Conservation (phyloP, 2,797 vertebrate species). For the Platyrinchus mystaceus region DNA sequence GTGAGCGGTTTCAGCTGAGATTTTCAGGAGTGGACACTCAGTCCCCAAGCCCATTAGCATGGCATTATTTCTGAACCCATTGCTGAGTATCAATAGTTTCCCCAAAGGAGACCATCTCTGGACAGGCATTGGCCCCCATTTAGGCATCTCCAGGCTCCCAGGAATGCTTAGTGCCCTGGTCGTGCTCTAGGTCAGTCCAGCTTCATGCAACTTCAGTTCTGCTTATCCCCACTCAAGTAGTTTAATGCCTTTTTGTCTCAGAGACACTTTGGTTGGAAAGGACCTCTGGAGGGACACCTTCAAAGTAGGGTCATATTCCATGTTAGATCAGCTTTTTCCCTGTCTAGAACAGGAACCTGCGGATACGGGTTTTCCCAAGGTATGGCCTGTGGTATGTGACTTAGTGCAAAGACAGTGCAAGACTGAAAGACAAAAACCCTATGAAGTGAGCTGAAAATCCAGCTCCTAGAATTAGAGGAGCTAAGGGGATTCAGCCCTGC, state of each 20-base stretch:
- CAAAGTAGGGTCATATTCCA: not conserved
- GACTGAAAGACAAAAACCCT: not conserved
- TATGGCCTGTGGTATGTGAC: not conserved
- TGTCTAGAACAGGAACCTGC: not conserved
- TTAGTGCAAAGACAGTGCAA: not conserved
- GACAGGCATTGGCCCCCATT: not conserved
- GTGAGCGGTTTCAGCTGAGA: not conserved
- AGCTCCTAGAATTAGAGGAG: not conserved
- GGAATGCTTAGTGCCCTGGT: not conserved
- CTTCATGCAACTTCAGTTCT: accelerated
- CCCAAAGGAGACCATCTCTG: not conserved
- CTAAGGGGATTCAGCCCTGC: not conserved
- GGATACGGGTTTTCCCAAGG: not conserved
- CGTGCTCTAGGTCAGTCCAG: not conserved
- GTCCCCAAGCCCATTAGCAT: not conserved
- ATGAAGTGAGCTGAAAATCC: not conserved
- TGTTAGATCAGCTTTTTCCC: not conserved
- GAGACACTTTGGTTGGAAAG: not conserved
- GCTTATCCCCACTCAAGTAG: not conserved
- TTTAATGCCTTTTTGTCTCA: not conserved
- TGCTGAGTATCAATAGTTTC: not conserved
- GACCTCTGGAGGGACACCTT: not conserved
- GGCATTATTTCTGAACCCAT: not conserved
- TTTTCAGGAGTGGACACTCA: not conserved
- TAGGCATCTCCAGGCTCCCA: not conserved